Evolutionary conservation across 2,797 vertebrate genomes (phyloP).

Genomic region (Pteronotus mesoamericanus): DNA sequence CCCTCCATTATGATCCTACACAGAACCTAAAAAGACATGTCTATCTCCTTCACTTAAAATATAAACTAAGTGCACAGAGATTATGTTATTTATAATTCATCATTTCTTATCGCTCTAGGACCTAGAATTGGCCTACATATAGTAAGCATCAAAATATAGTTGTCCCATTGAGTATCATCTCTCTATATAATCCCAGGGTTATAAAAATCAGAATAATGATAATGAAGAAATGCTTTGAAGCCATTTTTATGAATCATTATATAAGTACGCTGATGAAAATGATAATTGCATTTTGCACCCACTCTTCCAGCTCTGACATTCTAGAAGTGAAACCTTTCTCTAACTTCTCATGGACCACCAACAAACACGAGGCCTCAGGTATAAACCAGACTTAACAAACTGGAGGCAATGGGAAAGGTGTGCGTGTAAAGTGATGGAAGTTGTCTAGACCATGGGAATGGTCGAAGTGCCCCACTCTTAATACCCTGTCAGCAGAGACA

Average conservation of each 20-base stretch:
- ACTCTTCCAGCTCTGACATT: background rate
- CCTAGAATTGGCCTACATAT: background rate
- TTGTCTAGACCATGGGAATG: background rate
- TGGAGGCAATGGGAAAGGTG: background rate
- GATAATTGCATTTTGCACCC: constrained; percentile 4
- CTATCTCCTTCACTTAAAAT: background rate
- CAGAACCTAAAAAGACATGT: background rate
- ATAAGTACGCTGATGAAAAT: background rate
- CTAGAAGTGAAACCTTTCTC: background rate
- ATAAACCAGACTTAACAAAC: background rate
- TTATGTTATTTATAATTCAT: background rate
- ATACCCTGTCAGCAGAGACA: background rate
- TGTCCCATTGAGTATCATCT: background rate
- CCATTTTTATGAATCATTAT: background rate
- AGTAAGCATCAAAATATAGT: background rate
- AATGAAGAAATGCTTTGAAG: constrained; percentile 19
- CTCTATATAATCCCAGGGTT: background rate
- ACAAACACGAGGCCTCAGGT: background rate
- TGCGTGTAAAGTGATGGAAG: background rate
- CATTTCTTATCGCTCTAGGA: background rate
- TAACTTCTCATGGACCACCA: background rate
- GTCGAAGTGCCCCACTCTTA: background rate
- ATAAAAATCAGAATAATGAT: background rate
- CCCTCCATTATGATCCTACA: background rate
- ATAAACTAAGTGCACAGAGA: background rate